These are phyloP conservation scores for Labroides dimidiatus DNA, from an alignment of 2,797 vertebrate genomes.

Conservation along the genomic window DNA sequence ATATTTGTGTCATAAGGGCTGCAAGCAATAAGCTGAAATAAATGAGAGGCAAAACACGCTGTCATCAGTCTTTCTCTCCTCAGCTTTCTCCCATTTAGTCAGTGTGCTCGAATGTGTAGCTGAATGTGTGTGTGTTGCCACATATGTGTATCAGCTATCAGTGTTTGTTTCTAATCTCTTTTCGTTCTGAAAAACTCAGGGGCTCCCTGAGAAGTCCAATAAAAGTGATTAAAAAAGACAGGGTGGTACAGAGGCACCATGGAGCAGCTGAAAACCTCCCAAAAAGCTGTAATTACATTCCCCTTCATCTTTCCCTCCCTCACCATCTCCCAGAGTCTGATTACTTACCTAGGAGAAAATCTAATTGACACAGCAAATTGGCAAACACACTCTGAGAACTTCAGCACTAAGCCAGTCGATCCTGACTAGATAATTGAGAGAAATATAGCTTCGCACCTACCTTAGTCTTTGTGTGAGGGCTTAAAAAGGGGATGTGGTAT, in stretches of 20 bases:
- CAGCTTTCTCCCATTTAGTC: constrained; percentile 8
- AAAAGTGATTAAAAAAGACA: constrained; percentile 76
- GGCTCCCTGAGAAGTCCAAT: constrained; percentile 62
- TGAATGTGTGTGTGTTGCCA: constrained; percentile 7
- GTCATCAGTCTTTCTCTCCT: constrained; percentile 52
- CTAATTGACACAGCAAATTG: constrained; percentile 83
- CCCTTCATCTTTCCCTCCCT: constrained; percentile 68
- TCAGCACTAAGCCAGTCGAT: constrained; percentile 68
- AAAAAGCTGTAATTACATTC: constrained; percentile 78
- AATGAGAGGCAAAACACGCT: constrained; percentile 35
- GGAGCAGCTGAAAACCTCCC: constrained; percentile 70
- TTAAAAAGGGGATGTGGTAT: constrained; percentile 68
- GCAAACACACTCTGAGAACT: constrained; percentile 78
- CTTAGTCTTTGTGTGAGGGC: constrained; percentile 62
- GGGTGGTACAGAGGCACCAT: constrained; percentile 52
- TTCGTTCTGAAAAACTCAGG: constrained; percentile 43
- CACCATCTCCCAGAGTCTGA: constrained; percentile 65
- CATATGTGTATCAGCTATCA: constrained; percentile 35
- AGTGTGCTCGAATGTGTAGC: not conserved
- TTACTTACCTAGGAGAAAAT: constrained; percentile 82
- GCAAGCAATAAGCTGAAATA: constrained; percentile 24
- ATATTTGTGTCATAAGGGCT: constrained; percentile 21
- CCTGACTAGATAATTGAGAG: constrained; percentile 73
- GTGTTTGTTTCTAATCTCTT: constrained; percentile 54
- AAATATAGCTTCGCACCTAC: constrained; percentile 63